These are phyloP conservation scores for Scomberomorus guttatus DNA, from an alignment of 2,797 vertebrate genomes.

Conservation along the genomic window DNA sequence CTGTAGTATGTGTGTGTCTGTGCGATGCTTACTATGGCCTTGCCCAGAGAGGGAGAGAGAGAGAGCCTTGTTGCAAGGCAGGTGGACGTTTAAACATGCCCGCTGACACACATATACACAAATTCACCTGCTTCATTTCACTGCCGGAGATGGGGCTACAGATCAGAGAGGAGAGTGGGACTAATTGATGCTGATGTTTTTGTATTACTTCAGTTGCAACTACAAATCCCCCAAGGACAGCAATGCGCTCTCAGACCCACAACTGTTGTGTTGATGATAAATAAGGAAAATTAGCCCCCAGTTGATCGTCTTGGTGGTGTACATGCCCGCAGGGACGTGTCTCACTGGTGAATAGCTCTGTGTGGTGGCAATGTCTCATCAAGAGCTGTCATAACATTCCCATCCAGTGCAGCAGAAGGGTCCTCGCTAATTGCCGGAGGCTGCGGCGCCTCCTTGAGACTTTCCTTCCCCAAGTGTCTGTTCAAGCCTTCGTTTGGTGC, in stretches of 20 bases:
- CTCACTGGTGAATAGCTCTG: constrained; percentile 54
- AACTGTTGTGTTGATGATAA: constrained; percentile 68
- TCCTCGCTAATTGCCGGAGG: constrained; percentile 57
- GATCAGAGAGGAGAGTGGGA: constrained; percentile 40
- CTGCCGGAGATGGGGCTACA: constrained; percentile 40
- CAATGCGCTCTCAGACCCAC: constrained; percentile 37
- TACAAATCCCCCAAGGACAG: constrained; percentile 52
- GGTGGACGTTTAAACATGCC: constrained; percentile 50
- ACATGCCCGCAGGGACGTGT: constrained; percentile 62
- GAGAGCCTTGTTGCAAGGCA: constrained; percentile 45
- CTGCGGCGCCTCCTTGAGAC: constrained; percentile 40
- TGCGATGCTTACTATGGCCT: constrained; percentile 51
- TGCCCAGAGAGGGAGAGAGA: constrained; percentile 44
- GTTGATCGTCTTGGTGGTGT: constrained; percentile 61
- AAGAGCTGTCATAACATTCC: constrained; percentile 68
- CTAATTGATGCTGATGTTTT: constrained; percentile 74
- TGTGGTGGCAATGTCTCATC: constrained; percentile 66
- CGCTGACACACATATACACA: constrained; percentile 6
- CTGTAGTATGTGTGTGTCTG: constrained; percentile 26
- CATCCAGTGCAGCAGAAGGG: constrained; percentile 50
- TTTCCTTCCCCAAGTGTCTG: constrained; percentile 49
- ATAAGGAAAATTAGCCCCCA: constrained; percentile 71
- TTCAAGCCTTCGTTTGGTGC: constrained; percentile 19
- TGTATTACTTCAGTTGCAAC: constrained; percentile 55
- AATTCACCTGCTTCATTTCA: constrained; percentile 56